Conservation (phyloP, 92 coral and sea anemone species). For the Parazoanthus atlanticus region DNA sequence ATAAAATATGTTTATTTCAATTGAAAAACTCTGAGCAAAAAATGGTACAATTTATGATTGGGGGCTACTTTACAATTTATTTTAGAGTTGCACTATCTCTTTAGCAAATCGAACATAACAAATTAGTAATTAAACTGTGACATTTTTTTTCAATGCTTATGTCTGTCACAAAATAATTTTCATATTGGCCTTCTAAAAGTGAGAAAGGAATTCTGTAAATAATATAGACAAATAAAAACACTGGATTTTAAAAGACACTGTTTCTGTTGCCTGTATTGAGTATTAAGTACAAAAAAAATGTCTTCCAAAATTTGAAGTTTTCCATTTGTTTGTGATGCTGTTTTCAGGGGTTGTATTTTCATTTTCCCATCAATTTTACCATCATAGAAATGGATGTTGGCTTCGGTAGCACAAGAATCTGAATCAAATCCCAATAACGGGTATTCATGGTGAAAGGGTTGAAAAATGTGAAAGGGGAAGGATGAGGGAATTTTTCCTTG, state of each 20-base stretch:
- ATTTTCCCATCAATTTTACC: not conserved
- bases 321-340: slow-evolving; percentile 1
- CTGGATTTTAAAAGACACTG: not conserved
- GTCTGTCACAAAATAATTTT: too few species aligned
- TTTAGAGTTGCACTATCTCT: too few species aligned
- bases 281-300: not conserved
- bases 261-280: not conserved
- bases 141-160: too few species aligned
- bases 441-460: not conserved
- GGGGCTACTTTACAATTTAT: too few species aligned
- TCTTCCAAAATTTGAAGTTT: not conserved
- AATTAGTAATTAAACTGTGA: too few species aligned
- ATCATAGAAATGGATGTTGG: not conserved
- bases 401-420: not conserved
- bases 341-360: not conserved
- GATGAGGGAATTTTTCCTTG: not conserved
- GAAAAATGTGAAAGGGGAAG: not conserved
- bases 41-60: too few species aligned
- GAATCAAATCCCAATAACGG: not conserved
- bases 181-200: too few species aligned
- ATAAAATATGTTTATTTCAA: too few species aligned
- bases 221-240: not conserved
- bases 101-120: too few species aligned
- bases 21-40: too few species aligned
- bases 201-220: not conserved